Conservation (phyloP, 1,140 invertebrate genomes). For the Bathynomus jamesi region DNA sequence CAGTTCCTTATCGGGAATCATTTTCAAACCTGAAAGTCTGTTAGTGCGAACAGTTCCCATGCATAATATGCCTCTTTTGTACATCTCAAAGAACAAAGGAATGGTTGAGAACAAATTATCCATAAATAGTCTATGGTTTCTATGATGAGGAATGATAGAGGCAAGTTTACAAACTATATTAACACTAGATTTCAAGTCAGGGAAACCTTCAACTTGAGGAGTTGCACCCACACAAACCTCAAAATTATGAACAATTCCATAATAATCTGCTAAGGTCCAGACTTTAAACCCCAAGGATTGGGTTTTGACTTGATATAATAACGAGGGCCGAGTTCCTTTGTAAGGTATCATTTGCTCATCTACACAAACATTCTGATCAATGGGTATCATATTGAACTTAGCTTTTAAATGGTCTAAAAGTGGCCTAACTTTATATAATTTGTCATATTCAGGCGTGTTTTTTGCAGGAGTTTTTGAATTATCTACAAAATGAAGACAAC, state of each 20-base stretch:
- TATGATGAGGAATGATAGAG: conserved; percentile 9
- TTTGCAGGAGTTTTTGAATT: conserved; percentile 2
- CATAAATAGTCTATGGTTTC: conserved; percentile 15
- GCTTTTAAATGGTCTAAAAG: neutral
- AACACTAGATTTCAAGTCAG: conserved; percentile 15
- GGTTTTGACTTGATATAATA: conserved; percentile 9
- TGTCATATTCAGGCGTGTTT: neutral
- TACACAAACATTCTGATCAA: conserved; percentile 20
- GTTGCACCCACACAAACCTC: conserved; percentile 17
- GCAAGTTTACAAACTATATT: conserved; percentile 14
- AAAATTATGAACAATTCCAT: conserved; percentile 19
- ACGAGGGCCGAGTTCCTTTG: conserved; percentile 20
- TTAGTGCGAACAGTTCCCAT: conserved; percentile 15
- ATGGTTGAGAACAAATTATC: conserved; percentile 18
- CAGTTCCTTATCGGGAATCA: conserved; percentile 13
- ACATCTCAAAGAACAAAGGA: conserved; percentile 19
- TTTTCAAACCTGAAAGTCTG: conserved; percentile 11
- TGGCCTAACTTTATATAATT: neutral
- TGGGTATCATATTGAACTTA: conserved; percentile 6
- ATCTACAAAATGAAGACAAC: conserved; percentile 5
- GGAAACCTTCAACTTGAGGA: conserved; percentile 16
- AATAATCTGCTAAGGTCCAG: conserved; percentile 12
- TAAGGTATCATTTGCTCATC: conserved; percentile 36
- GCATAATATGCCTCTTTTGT: conserved; percentile 16
- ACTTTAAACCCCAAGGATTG: conserved; percentile 18